phyloP scores from a whole-genome alignment of 2,888 invertebrate species.

The Halocaridina rubra region DNA sequence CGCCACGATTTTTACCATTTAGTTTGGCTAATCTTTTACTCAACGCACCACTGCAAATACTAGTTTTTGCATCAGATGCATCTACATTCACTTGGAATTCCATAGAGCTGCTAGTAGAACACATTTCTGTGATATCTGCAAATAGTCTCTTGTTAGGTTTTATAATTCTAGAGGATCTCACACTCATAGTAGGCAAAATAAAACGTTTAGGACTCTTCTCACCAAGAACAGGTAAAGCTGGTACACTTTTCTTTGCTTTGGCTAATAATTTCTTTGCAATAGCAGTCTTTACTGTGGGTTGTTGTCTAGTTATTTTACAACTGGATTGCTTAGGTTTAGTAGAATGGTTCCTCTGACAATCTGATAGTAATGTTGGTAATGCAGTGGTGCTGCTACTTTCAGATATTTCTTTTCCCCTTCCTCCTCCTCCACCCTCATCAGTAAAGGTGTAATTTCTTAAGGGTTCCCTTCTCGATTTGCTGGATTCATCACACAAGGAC shows the following conservation, averaged over 20 bases:
- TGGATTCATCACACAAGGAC: too few species aligned
- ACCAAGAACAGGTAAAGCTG: constrained; percentile 34
- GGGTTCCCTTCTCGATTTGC: too few species aligned
- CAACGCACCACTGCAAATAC: constrained; percentile 15
- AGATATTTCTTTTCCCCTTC: neutral
- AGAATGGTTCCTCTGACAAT: neutral
- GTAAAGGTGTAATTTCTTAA: too few species aligned
- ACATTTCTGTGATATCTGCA: constrained; percentile 56
- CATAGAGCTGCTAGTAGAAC: constrained; percentile 23
- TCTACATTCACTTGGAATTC: neutral
- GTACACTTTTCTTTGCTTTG: constrained; percentile 41
- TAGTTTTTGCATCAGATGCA: constrained; percentile 17
- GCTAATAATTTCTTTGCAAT: constrained; percentile 46
- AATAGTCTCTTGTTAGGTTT: constrained; percentile 60
- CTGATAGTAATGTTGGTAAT: too few species aligned
- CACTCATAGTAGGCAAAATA: constrained; percentile 56
- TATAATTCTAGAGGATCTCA: constrained; percentile 55
- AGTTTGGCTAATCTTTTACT: constrained; percentile 44
- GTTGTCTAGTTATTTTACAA: constrained; percentile 26
- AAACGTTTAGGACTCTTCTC: constrained; percentile 57
- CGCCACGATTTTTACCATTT: constrained; percentile 30
- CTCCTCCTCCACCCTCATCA: neutral
- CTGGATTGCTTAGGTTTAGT: constrained; percentile 24
- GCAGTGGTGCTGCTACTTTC: too few species aligned
- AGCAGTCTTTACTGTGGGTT: constrained; percentile 37